Evolutionary conservation across 2,888 invertebrate genomes (phyloP), one percentile per base, ranked within the genome.

Genomic region (Mythimna vitellina): DNA sequence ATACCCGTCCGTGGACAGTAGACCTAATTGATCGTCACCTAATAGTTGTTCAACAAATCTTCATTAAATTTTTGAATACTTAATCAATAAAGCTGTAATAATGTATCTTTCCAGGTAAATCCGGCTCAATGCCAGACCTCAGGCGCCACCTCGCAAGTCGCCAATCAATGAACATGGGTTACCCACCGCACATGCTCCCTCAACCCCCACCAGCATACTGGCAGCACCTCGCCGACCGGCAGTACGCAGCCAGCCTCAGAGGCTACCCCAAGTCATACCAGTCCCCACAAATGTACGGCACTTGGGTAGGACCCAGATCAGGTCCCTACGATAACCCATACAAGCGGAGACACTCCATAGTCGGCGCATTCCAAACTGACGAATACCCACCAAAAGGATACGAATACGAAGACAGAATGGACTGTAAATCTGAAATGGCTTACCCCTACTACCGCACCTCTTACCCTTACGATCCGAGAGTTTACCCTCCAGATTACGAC

Each of bases 301-400:
- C 96, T 6, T 96, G 96, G 95, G 95, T 96, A 29, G 96, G 96
- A 17, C 96, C 95, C 1, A 90, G 96, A 84, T 92, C 95, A 14
- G 93, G 94, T 10, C 94, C 94, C 1, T 95, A 95, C 91, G 96
- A 96, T 72, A 94, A 96, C 89, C 95, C 96, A 10, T 95, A 96
- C 91, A 96, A 96, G 83, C 92, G 97, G 79, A 92, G 96, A 87
- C 96, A 96, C 88, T 97, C 96, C 56, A 91, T 96, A 56, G 96
- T 95, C 57, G 96, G 96, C 67, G 96, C 97, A 6, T 96, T 97
- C 90, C 93, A 90, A 66, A 87, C 89, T 1, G 95, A 96, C 62
- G 96, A 96, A 80, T 96, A 96, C 78, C 94, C 94, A n/a, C 88
- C 92, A 0, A 95, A 95, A 84, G 90, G 89, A 14, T 95, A 94